Evolutionary conservation across 2,113 vertebrate species (phyloP).

Genomic region (Malurus elegans): DNA sequence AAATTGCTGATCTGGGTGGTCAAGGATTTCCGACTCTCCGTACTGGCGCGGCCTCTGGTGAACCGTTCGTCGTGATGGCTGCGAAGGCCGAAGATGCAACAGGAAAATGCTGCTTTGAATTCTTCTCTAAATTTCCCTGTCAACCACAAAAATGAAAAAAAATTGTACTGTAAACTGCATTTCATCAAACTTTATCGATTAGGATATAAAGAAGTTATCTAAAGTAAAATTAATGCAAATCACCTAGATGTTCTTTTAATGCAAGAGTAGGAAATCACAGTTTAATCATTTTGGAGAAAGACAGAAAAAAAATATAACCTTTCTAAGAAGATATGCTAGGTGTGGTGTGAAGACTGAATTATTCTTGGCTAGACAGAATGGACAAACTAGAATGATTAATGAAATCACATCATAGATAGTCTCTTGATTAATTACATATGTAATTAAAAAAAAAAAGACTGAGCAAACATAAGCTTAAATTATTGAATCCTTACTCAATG

Average conservation of each 20-base stretch:
- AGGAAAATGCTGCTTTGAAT: slow-evolving; percentile 95
- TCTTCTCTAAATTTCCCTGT: slow-evolving; percentile 95
- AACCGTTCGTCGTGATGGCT: slow-evolving; percentile 69
- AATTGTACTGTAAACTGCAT: neutral
- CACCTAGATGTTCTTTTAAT: neutral
- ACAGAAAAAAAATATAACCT: neutral
- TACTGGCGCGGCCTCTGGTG: slow-evolving; percentile 76
- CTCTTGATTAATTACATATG: neutral
- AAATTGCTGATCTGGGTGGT: slow-evolving; percentile 89
- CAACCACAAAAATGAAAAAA: slow-evolving; percentile 43
- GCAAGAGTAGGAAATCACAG: neutral
- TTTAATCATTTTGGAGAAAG: neutral
- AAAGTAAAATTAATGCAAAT: neutral
- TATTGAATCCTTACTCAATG: neutral
- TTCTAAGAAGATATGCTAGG: neutral
- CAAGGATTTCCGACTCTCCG: slow-evolving; percentile 91
- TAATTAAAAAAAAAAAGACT: neutral
- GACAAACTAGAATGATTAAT: neutral
- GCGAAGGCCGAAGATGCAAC: slow-evolving; percentile 74
- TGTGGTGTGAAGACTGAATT: neutral
- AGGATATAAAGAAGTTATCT: neutral
- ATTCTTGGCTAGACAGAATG: neutral
- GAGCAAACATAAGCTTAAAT: neutral
- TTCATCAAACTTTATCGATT: neutral
- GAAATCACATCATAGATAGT: neutral